Percentiles rank a stretch among this genome's conserved stretches.
Conservation (phyloP, 2,797 vertebrate species). For the Typhlichthys eigenmanni region DNA sequence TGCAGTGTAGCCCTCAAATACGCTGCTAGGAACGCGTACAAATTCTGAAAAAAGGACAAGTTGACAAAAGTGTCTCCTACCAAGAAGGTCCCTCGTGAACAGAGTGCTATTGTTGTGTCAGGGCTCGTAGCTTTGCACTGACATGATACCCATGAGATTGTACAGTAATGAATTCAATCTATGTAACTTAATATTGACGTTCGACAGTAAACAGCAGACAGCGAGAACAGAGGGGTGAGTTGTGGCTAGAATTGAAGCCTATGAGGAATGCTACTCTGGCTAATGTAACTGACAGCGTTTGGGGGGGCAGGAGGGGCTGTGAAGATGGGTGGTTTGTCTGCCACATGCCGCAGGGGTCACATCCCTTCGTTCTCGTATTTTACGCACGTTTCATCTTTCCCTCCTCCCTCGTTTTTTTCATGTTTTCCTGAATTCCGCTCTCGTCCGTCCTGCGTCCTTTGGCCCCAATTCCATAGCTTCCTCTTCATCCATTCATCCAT, state of each 20-base stretch:
- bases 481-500: not conserved
- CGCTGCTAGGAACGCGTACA: constrained; percentile 14
- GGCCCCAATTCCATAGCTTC: constrained; percentile 24
- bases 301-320: constrained; percentile 11
- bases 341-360: constrained; percentile 12
- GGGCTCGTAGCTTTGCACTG: constrained; percentile 32
- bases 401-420: not conserved
- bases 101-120: constrained; percentile 41
- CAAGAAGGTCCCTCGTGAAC: constrained; percentile 18
- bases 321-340: constrained; percentile 41
- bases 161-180: constrained; percentile 44
- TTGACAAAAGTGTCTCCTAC: constrained; percentile 31
- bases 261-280: constrained; percentile 16
- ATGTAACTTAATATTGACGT: constrained; percentile 54
- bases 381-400: constrained; percentile 10
- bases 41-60: constrained; percentile 20
- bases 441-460: constrained; percentile 25
- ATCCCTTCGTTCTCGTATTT: constrained; percentile 25
- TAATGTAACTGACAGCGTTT: constrained; percentile 16
- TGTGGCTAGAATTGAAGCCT: constrained; percentile 31
- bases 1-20: constrained; percentile 1
- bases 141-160: constrained; percentile 33
- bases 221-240: constrained; percentile 20
- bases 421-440: constrained; percentile 22
- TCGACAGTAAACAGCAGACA: constrained; percentile 41